Percentiles rank a stretch among this genome's conserved stretches.
Evolutionary conservation across 1,140 invertebrate species (phyloP).

Genomic region (Anastrepha ludens): DNA sequence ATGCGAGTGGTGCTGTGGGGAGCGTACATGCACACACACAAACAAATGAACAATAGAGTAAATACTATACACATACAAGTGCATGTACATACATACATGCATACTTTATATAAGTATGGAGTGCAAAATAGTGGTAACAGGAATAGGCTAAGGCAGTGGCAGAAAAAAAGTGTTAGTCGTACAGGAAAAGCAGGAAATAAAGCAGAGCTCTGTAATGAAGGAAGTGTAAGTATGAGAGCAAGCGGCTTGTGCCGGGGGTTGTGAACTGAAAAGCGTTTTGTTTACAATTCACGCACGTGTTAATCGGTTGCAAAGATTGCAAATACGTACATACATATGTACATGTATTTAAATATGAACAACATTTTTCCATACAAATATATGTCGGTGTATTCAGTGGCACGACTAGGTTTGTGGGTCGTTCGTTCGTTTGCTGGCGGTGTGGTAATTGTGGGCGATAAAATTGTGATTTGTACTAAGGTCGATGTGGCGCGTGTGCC

Average conservation of each 20-base stretch:
- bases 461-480: constrained; percentile 16
- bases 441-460: constrained; percentile 23
- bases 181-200: neutral
- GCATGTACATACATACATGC: no score
- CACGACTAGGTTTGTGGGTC: neutral
- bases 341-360: constrained; percentile 26
- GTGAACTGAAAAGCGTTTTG: constrained; percentile 28
- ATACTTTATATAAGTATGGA: no score
- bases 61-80: no score
- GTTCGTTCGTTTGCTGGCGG: neutral
- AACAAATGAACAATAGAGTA: no score
- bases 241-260: neutral
- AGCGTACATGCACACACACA: neutral
- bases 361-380: neutral
- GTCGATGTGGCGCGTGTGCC: neutral
- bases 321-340: neutral
- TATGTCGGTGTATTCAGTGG: neutral
- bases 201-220: neutral
- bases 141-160: neutral
- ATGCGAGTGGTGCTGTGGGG: neutral
- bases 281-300: constrained; percentile 54
- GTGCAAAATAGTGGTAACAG: neutral
- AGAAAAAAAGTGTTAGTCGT: neutral
- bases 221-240: neutral
- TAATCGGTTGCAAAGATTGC: constrained; percentile 27